Conservation (phyloP, 2,888 invertebrate species). For the Marasmarcha lunaedactyla region DNA sequence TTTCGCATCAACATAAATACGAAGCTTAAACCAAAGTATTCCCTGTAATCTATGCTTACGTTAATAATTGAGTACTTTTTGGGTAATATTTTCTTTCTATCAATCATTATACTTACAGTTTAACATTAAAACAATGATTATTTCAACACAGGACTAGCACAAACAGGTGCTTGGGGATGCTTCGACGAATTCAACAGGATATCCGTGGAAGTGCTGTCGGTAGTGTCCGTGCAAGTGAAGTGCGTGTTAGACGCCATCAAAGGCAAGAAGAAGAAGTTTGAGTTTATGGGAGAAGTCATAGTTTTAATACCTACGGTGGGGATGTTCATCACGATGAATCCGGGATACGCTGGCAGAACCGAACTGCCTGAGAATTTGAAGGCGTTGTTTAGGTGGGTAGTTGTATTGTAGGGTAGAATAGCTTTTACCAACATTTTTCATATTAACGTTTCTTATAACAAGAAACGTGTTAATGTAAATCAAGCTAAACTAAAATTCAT, state of each 20-base stretch:
- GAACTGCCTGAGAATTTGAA: constrained; percentile 88
- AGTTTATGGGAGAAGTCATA: constrained; percentile 88
- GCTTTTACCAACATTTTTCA: too few species aligned
- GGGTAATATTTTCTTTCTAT: too few species aligned
- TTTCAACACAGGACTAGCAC: constrained; percentile 74
- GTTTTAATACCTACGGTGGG: constrained; percentile 82
- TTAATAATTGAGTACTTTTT: too few species aligned
- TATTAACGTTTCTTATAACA: too few species aligned
- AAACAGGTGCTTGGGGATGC: constrained; percentile 97
- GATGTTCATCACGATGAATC: constrained; percentile 97
- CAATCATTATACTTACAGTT: too few species aligned
- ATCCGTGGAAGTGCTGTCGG: constrained; percentile 93
- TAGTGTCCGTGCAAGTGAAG: constrained; percentile 95
- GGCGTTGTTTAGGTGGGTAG: constrained; percentile 69
- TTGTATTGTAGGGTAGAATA: too few species aligned
- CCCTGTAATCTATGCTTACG: too few species aligned
- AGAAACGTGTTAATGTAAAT: too few species aligned
- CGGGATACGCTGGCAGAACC: constrained; percentile 93
- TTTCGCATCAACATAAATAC: background rate
- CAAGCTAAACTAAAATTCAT: too few species aligned
- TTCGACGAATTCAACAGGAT: constrained; percentile 98
- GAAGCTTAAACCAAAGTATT: too few species aligned
- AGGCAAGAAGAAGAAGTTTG: constrained; percentile 81
- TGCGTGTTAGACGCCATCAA: constrained; percentile 89
- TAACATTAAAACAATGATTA: too few species aligned